Base-by-base conservation (phyloP, 2,888 invertebrate genomes). In the Philonicus albiceps region DNA sequence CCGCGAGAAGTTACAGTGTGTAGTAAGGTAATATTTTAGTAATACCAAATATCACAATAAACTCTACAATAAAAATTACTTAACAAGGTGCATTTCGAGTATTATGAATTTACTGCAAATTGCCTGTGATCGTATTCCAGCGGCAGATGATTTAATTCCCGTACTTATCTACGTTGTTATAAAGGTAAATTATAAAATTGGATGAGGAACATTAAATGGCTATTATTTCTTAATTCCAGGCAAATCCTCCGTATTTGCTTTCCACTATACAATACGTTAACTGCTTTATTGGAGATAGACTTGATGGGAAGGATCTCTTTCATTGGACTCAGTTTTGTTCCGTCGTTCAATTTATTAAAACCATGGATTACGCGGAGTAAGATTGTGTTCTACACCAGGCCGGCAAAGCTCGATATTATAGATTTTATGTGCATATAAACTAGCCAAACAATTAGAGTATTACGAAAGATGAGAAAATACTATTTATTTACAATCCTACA, bases 311-410 rank as follows among this genome's bases (percentile, higher is more conserved):
- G 92, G 97, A 98, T 90, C 96, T 96, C 90, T 99, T 99, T 93
- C 98, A 98, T 96, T 99, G 99, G 99, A 98, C 98, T 86, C 98
- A 99, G 93, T 99, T 99, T 93, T 97, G 97, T 90, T 96, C 98
- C 0, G 98, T 98, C 78, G 97, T 99, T 85, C 98, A 98, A 93
- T 98, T 98, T 93, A 98, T 99, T 91, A 99, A 99, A 94, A 98
- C 97, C 86, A 98, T 99, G 98, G 92, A 92, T 88, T 92, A 92
- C 86, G 43, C 88, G 72, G 88, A 89, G 80, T 88, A 88, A 87
- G 64, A 85, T 73, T 22, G 74, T 27, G n/a, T 73, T 37, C 8
- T 85, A 30, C 22, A 73, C 11, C 16, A 74, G 27, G 19, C 30
- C 49, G 34, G 31, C 31, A 31, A 85, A 22, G 30, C 27, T 43